Percentiles rank a stretch among this genome's conserved stretches.
phyloP scores from a whole-genome alignment of 2,888 invertebrate genomes.

The Eilema griseolum region DNA sequence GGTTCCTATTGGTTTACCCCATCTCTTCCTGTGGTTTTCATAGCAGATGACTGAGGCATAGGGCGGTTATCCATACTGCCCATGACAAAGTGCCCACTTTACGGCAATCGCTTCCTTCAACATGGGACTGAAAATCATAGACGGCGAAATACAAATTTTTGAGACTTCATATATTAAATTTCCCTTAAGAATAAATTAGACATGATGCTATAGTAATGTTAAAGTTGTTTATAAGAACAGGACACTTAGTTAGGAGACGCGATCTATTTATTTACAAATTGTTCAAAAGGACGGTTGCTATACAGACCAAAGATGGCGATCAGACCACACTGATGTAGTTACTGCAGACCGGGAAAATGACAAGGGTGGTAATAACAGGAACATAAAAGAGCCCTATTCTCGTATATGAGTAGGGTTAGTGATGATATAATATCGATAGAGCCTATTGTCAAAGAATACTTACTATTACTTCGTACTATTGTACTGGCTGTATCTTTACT shows the following conservation, averaged over 20 bases:
- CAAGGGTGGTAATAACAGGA: conserved; percentile 2
- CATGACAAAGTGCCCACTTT: too few species aligned
- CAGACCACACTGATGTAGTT: conserved; percentile 4
- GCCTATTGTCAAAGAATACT: conserved; percentile 2
- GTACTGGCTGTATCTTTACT: background rate
- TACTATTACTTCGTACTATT: background rate
- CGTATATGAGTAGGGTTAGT: background rate
- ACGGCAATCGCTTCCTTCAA: too few species aligned
- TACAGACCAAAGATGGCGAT: background rate
- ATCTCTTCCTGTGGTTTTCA: too few species aligned
- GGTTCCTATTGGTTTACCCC: too few species aligned
- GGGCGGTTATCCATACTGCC: too few species aligned
- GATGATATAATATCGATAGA: conserved; percentile 4
- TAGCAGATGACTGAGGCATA: too few species aligned
- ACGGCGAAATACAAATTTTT: too few species aligned
- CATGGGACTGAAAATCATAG: too few species aligned
- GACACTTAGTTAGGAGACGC: background rate
- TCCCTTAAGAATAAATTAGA: too few species aligned
- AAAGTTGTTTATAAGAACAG: background rate
- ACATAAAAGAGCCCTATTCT: background rate
- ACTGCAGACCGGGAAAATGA: background rate
- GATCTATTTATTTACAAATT: background rate
- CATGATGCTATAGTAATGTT: background rate
- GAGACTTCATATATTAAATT: too few species aligned
- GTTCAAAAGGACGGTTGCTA: background rate